These are phyloP conservation scores for Ispidina lecontei DNA, from an alignment of 2,797 vertebrate species.

Conservation along the genomic window DNA sequence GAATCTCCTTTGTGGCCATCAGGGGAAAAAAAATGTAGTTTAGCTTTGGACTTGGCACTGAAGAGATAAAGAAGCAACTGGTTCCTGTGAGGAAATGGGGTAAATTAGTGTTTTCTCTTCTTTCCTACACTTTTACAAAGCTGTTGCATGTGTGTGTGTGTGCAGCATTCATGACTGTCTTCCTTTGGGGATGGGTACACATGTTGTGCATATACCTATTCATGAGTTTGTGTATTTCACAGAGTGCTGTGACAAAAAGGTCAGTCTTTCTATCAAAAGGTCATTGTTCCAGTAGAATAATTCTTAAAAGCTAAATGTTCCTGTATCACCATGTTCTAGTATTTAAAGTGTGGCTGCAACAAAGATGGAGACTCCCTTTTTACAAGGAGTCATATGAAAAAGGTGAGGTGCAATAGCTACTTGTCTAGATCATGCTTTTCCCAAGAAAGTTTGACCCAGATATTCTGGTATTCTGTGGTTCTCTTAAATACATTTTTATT, in stretches of 20 bases:
- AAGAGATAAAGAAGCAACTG: background rate
- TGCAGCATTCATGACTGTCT: background rate
- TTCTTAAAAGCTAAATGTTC: background rate
- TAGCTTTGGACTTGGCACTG: background rate
- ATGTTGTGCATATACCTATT: fast-evolving
- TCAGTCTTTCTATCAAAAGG: background rate
- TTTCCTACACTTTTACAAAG: background rate
- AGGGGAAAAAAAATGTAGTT: background rate
- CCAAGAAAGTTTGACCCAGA: background rate
- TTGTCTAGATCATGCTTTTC: fast-evolving
- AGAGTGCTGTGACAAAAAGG: background rate
- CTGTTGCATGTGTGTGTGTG: fast-evolving
- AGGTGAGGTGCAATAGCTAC: too few relatives aligned
- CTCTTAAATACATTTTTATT: background rate
- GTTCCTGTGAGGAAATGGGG: background rate
- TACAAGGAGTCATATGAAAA: background rate
- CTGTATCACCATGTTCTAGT: background rate
- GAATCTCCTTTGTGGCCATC: background rate
- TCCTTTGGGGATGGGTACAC: fast-evolving
- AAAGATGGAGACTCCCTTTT: background rate
- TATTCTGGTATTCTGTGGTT: background rate
- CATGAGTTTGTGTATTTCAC: background rate
- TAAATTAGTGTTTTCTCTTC: background rate
- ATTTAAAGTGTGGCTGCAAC: background rate
- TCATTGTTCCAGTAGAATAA: background rate